Conservation (phyloP, 2,113 vertebrate species). For the Phoenicopterus ruber region DNA sequence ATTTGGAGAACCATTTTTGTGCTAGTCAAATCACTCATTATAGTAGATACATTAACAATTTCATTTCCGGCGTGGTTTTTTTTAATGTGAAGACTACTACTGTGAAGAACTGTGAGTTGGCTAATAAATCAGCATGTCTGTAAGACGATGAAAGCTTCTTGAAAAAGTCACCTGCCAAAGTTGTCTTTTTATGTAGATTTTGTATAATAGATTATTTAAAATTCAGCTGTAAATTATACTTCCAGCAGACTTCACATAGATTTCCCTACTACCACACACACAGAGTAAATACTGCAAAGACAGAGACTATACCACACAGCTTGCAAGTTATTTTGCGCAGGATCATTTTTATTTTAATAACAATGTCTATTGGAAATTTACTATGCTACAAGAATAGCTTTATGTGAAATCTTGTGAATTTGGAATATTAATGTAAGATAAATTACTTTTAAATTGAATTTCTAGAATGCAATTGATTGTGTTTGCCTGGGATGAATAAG, state of each 20-base stretch:
- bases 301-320: neutral
- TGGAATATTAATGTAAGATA: constrained; percentile 71
- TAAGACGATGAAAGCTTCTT: neutral
- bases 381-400: constrained; percentile 48
- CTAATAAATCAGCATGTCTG: neutral
- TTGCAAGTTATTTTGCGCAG: neutral
- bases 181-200: neutral
- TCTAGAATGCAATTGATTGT: constrained; percentile 52
- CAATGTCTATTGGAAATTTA: constrained; percentile 53
- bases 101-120: neutral
- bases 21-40: neutral
- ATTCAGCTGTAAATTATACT: neutral
- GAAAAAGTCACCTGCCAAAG: neutral
- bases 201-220: neutral
- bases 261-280: neutral
- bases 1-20: neutral
- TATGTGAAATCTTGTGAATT: constrained; percentile 61
- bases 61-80: neutral
- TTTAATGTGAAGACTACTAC: neutral
- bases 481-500: constrained; percentile 66
- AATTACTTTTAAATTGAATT: constrained; percentile 75
- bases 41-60: neutral
- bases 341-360: constrained; percentile 53
- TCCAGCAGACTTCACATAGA: neutral
- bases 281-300: neutral